A percentile compares a stretch with the other conserved stretches of the same genome.
phyloP scores from a whole-genome alignment of 2,888 invertebrate genomes.

The Ptycholaimellus sp. region DNA sequence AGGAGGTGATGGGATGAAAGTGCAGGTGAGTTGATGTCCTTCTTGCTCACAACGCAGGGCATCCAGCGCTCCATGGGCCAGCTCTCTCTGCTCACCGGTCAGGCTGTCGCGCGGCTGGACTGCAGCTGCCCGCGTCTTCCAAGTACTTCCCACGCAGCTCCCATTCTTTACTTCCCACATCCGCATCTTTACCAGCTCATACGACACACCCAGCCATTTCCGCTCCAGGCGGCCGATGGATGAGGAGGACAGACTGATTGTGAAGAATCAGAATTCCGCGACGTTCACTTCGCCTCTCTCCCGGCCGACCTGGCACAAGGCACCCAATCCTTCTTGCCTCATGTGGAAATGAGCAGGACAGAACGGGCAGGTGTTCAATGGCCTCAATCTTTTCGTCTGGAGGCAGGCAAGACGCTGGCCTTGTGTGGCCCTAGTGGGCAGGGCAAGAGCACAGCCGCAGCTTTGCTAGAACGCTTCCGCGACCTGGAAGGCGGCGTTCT shows the following conservation, averaged over 20 bases:
- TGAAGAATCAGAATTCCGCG: conserved; percentile 57
- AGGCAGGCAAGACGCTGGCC: conserved; percentile 62
- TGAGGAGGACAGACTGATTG: conserved; percentile 46
- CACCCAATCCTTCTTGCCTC: too few species aligned
- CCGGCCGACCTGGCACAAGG: conserved; percentile 39
- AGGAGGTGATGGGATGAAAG: too few species aligned
- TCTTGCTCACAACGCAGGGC: conserved; percentile 76
- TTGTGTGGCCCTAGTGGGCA: conserved; percentile 72
- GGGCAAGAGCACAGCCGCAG: conserved; percentile 72
- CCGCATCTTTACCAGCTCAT: too few species aligned
- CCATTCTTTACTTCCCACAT: too few species aligned
- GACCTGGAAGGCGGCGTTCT: conserved; percentile 47
- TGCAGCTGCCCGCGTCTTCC: conserved; percentile 68
- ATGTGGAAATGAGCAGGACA: too few species aligned
- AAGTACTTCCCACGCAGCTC: conserved; percentile 42
- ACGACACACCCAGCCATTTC: conserved; percentile 44
- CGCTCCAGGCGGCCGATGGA: conserved; percentile 42
- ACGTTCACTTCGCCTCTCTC: conserved; percentile 70
- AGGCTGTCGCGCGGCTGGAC: conserved; percentile 61
- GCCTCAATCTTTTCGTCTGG: conserved; percentile 54
- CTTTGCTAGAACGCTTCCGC: conserved; percentile 65
- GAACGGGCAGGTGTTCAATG: conserved; percentile 45
- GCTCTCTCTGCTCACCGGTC: conserved; percentile 65
- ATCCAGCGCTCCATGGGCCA: conserved; percentile 75
- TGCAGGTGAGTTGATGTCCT: conserved; percentile 80